Conservation (phyloP, 2,113 vertebrate species). For the Cygnus atratus region DNA sequence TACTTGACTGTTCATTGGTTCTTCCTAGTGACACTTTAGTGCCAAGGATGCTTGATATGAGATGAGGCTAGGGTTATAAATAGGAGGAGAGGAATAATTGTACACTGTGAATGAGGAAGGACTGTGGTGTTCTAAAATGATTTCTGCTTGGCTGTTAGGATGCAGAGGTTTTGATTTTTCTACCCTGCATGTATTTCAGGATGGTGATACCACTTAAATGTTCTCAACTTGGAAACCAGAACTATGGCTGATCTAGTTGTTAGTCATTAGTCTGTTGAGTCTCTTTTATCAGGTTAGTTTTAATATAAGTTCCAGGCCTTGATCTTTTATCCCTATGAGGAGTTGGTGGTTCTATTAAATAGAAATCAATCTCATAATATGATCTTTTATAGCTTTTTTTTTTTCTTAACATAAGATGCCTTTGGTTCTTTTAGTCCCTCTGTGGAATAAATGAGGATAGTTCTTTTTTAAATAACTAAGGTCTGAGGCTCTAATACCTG, state of each 20-base stretch:
- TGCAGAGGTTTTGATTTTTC: neutral
- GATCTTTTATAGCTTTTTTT: neutral
- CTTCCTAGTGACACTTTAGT: neutral
- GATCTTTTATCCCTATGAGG: neutral
- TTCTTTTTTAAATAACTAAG: neutral
- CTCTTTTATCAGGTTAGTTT: neutral
- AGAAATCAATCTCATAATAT: neutral
- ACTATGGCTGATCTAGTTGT: neutral
- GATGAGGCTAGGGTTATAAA: accelerated
- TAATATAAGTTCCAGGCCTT: neutral
- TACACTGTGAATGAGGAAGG: neutral
- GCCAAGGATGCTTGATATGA: neutral
- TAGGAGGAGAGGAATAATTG: neutral
- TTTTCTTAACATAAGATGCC: neutral
- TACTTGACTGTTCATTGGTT: neutral
- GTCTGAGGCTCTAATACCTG: neutral
- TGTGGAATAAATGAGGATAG: neutral
- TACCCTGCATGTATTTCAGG: neutral
- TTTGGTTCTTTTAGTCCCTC: neutral
- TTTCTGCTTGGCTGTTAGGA: neutral
- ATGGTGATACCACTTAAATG: neutral
- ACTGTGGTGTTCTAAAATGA: accelerated
- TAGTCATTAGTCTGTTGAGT: neutral
- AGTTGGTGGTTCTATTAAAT: neutral
- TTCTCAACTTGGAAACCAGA: neutral